Evolutionary conservation across 2,797 vertebrate species (phyloP).

Genomic region (Micropoecilia bifurca): DNA sequence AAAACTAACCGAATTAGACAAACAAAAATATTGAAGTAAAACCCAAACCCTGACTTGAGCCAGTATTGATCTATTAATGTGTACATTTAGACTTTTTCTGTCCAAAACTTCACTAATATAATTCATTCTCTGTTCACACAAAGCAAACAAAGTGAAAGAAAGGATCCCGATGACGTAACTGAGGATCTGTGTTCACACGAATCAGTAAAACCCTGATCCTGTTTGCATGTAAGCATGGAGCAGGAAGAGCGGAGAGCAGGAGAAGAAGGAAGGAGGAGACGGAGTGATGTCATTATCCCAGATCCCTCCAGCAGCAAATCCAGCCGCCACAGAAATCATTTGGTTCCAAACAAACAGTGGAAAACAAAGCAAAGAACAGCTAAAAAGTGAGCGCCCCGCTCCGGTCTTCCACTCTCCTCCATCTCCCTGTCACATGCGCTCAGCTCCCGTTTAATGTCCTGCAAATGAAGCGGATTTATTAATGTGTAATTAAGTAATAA

Average conservation of each 20-base stretch:
- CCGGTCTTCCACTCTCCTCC: slow-evolving; percentile 54
- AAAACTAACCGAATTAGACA: too few species aligned
- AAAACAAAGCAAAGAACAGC: slow-evolving; percentile 63
- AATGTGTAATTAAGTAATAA: slow-evolving; percentile 91
- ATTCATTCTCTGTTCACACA: not conserved
- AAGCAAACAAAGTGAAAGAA: not conserved
- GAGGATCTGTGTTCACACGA: not conserved
- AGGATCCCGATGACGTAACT: not conserved
- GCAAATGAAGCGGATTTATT: slow-evolving; percentile 89
- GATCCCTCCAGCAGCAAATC: slow-evolving; percentile 20
- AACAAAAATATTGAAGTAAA: too few species aligned
- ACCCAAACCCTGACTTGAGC: not conserved
- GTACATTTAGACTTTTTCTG: not conserved
- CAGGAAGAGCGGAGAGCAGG: not conserved
- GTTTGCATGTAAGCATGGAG: not conserved
- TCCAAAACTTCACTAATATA: not conserved
- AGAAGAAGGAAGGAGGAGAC: slow-evolving; percentile 27
- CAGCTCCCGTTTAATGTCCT: slow-evolving; percentile 86
- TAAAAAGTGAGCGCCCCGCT: slow-evolving; percentile 61
- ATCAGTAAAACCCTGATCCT: not conserved
- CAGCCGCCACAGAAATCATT: slow-evolving; percentile 57
- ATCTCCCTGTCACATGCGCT: slow-evolving; percentile 79
- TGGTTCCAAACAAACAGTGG: slow-evolving; percentile 66
- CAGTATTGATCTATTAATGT: not conserved
- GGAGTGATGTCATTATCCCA: slow-evolving; percentile 60